Base-by-base conservation (phyloP, 2,113 vertebrate genomes). In the Orthonyx spaldingii region DNA sequence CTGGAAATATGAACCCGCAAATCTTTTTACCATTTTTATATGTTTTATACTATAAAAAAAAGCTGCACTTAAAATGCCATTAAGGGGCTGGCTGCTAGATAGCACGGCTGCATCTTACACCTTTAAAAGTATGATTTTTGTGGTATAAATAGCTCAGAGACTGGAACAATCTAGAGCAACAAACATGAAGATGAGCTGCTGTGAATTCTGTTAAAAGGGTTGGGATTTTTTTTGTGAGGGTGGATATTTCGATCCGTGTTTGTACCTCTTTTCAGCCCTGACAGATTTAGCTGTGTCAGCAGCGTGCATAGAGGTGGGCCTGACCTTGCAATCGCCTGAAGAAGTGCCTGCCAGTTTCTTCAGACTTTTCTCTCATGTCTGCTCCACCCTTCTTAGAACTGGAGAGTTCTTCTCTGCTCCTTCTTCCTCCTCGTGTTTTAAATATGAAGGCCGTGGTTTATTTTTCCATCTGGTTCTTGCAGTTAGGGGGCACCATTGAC, bases 311-410 rank as follows among this genome's bases (percentile, higher is more conserved):
- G 94, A 95, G 96, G 94, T 94, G 93, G 95, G 93, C 83, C 80
- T 97, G 96, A 97, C 95, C 95, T 97, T 97, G 96, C 69, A 33
- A 75, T 95, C 7, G 44, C 96, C 87, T 94, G 11, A 68, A 97
- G 84, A 94, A 94, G 82, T 21, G 80, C 91, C 37, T 97, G 89
- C 72, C 89, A 33, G 69, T 93, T 96, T 75, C 84, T 84, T 96
- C 78, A 95, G 93, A 95, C 96, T 96, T 92, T 94, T 95, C 87
- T 95, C 81, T 89, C 56, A 2, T 11, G 74, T 64, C 84, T 95
- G 89, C 91, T 95, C 95, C 95, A 95, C 91, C 94, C 68, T 95
- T 53, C 33, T 81, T 47, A 81, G 83, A 50, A 41, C 68, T 16
- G 50, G 72, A 80, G 94, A 96, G 74, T 68, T 83, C 81, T 92